Base-by-base conservation (phyloP, 2,888 invertebrate genomes). In the Halocaridina rubra region DNA sequence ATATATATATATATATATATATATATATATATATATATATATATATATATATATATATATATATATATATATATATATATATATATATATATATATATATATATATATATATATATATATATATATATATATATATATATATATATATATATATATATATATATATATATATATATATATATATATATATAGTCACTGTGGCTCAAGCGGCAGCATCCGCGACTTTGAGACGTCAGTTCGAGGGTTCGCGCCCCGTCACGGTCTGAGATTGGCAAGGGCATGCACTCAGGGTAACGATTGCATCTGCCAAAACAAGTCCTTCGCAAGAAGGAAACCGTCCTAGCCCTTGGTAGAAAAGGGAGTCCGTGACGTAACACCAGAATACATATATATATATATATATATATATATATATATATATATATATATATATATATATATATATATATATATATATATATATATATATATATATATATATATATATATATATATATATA, bases 1-100 rank as follows among this genome's bases (percentile, higher is more conserved):
- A 69, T 69, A 69, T 69, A 69, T 69, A 69, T 69, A 69, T 69
- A 69, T 69, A 69, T 69, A 69, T 69, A 69, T 69, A 69, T 69
- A 69, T 69, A 69, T 69, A 69, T 69, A 69, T 69, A 69, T 69
- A 69, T 69, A 69, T 69, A 69, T 69, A 69, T 69, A 29, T 53
- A 53, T 0, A 53, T 53, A 3, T 53, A 53, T 53, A 53, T 13
- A 53, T 53, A n/a, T 53, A 53, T 53, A 53, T 53, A 53, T 53
- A 53, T 53, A 53, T 53, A 53, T 53, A 53, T 53, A 53, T 53
- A 53, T 53, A 13, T 53, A 53, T 13, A 53, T 53, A 53, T 13
- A 53, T 53, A 53, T 53, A 53, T 53, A 53, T 53, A 53, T 53
- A 53, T 53, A 53, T 53, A 53, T 53, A 53, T 53, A 53, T 53